These are phyloP conservation scores for Sphaeramia orbicularis DNA, from an alignment of 2,797 vertebrate genomes.

Conservation along the genomic window DNA sequence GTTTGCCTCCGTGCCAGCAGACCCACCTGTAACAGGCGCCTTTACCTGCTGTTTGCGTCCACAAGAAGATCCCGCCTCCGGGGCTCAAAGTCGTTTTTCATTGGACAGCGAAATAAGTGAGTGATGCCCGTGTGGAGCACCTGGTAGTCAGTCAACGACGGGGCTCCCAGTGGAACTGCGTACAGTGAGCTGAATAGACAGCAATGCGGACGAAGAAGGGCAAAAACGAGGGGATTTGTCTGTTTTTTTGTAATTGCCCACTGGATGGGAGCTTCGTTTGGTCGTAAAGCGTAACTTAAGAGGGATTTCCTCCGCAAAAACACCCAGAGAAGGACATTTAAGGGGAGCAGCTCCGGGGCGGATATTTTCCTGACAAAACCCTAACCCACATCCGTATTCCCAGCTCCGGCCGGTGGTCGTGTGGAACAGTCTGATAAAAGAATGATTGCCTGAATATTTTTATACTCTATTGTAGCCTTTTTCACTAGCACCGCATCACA, in stretches of 20 bases:
- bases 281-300: constrained; percentile 3
- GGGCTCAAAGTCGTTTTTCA: constrained; percentile 49
- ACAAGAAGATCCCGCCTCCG: constrained; percentile 74
- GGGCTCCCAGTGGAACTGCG: constrained; percentile 58
- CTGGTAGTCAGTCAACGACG: constrained; percentile 82
- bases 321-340: constrained; percentile 36
- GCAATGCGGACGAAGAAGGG: constrained; percentile 82
- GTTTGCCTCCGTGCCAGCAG: constrained; percentile 7
- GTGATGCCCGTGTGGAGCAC: constrained; percentile 80
- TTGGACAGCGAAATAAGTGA: constrained; percentile 76
- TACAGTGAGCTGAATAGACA: constrained; percentile 56
- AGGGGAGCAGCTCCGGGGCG: constrained; percentile 63
- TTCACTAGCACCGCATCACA: constrained; percentile 34
- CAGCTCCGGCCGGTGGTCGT: constrained; percentile 45
- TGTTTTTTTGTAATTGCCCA: constrained; percentile 53
- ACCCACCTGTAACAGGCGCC: constrained; percentile 80
- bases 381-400: constrained; percentile 78
- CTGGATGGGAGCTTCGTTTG: constrained; percentile 23
- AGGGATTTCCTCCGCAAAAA: constrained; percentile 19
- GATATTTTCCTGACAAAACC: constrained; percentile 76
- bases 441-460: constrained; percentile 80
- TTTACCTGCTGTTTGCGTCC: constrained; percentile 75
- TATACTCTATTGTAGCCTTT: constrained; percentile 28
- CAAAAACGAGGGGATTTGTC: constrained; percentile 73
- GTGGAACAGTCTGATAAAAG: constrained; percentile 67